phyloP scores from a whole-genome alignment of 37 sponge, comb jelly and placozoan species.

The Halisarca cf. caerulea region DNA sequence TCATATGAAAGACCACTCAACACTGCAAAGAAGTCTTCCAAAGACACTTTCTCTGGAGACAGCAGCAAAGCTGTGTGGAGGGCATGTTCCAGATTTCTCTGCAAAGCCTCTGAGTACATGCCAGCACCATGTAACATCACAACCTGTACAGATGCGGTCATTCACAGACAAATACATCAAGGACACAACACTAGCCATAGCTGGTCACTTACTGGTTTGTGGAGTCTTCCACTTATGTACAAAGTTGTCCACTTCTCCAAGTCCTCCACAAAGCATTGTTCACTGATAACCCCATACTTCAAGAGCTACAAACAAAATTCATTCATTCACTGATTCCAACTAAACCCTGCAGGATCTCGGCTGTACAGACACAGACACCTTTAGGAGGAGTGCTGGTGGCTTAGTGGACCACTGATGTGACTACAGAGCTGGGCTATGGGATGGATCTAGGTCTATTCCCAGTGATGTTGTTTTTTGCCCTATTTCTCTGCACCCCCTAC shows the following conservation, averaged over 20 bases:
- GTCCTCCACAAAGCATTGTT: slow-evolving; percentile 51
- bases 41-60: slow-evolving; percentile 28
- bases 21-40: slow-evolving; percentile 48
- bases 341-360: too few species aligned
- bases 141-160: background rate
- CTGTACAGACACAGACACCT: too few species aligned
- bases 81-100: slow-evolving; percentile 6
- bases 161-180: background rate
- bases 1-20: slow-evolving; percentile 71
- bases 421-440: too few species aligned
- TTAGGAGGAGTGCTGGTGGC: too few species aligned
- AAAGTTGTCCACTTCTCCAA: slow-evolving; percentile 73
- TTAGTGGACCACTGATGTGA: too few species aligned
- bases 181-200: background rate
- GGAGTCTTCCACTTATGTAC: slow-evolving; percentile 89
- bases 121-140: background rate
- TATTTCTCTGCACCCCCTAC: too few species aligned
- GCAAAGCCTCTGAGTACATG: background rate
- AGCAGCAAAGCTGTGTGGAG: slow-evolving; percentile 38
- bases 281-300: slow-evolving; percentile 89
- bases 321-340: too few species aligned
- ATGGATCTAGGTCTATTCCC: too few species aligned
- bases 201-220: slow-evolving; percentile 80
- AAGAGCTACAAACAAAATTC: slow-evolving; percentile 55
- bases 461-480: too few species aligned